phyloP scores from a whole-genome alignment of 2,888 invertebrate species.

The Teleiodes luculella region DNA sequence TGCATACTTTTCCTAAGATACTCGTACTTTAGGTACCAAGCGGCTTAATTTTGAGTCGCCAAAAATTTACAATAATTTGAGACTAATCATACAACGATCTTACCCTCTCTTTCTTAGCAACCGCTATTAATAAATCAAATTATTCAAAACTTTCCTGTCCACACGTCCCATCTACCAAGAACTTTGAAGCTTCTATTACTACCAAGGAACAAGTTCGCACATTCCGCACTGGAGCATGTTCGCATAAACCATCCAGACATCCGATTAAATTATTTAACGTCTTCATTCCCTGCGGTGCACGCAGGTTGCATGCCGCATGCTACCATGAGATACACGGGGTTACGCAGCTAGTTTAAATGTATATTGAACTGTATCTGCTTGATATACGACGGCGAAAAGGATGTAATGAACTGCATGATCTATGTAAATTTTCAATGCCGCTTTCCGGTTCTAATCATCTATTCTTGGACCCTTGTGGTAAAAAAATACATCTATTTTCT shows the following conservation, averaged over 20 bases:
- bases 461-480: no score
- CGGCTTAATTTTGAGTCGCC: no score
- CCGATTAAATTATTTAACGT: slow-evolving; percentile 77
- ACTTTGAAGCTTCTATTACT: slow-evolving; percentile 8
- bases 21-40: no score
- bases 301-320: slow-evolving; percentile 71
- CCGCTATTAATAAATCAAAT: no score
- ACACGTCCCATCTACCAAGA: background rate
- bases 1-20: no score
- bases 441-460: no score
- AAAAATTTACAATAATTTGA: no score
- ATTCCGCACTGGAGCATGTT: slow-evolving; percentile 46
- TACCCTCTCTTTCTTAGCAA: no score
- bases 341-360: slow-evolving; percentile 19
- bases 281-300: slow-evolving; percentile 73
- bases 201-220: slow-evolving; percentile 21
- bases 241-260: slow-evolving; percentile 65
- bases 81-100: no score
- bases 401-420: background rate
- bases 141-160: no score
- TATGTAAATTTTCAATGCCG: background rate
- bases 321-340: slow-evolving; percentile 49
- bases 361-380: background rate
- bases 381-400: background rate
- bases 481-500: no score